Evolutionary conservation across 35 echinoderm and acorn worm genomes (phyloP).

Genomic region (Apostichopus californicus): DNA sequence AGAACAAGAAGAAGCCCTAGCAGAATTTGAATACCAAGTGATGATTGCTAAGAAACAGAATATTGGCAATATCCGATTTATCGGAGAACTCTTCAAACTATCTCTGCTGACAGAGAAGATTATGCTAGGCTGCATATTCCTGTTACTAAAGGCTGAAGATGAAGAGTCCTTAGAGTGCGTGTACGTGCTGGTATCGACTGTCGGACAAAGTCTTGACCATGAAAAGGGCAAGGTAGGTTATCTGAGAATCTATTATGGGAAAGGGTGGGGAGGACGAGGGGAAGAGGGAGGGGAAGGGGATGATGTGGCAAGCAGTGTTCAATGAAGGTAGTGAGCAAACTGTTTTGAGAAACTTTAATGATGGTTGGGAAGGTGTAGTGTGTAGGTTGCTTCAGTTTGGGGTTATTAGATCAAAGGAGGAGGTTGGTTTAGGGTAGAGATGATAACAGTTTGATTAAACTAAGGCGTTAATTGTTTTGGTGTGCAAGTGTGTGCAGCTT

Average conservation of each 20-base stretch:
- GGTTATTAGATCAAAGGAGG: no score
- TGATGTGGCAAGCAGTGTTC: no score
- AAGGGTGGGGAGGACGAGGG: background rate
- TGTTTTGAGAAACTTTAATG: no score
- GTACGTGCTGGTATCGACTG: constrained; percentile 72
- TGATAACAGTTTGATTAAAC: no score
- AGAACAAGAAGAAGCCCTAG: constrained; percentile 28
- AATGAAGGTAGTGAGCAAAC: no score
- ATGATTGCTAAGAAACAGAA: constrained; percentile 68
- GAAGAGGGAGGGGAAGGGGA: no score
- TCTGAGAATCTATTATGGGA: constrained; percentile 54
- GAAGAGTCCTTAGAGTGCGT: constrained; percentile 91
- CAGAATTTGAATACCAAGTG: constrained; percentile 48
- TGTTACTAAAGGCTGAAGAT: constrained; percentile 72
- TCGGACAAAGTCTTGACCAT: constrained; percentile 89
- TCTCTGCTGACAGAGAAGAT: constrained; percentile 84
- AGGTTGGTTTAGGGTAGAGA: no score
- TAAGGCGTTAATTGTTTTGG: no score
- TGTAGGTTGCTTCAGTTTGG: background rate
- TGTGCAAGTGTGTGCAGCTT: no score
- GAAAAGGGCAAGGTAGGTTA: constrained; percentile 74
- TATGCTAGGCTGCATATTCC: constrained; percentile 89
- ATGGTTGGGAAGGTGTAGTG: background rate
- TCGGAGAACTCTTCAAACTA: constrained; percentile 92
- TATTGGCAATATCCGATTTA: constrained; percentile 90